A percentile compares a stretch with the other conserved stretches of the same genome.
phyloP scores from a whole-genome alignment of 1,140 invertebrate genomes.

The Chlorops oryzae region DNA sequence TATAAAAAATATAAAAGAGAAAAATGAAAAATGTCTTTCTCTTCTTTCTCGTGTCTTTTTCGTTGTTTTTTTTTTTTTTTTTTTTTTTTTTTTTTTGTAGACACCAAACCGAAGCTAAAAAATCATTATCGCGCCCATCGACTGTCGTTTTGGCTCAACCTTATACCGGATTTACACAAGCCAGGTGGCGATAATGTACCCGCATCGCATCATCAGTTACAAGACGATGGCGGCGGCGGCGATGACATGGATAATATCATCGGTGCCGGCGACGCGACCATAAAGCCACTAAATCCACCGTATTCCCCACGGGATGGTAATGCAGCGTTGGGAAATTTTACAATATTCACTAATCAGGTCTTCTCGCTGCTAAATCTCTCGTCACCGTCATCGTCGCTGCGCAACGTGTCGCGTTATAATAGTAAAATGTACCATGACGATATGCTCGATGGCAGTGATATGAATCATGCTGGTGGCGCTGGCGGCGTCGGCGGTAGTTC shows the following conservation, averaged over 20 bases:
- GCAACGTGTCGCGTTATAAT: conserved; percentile 31
- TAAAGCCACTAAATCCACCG: conserved; percentile 51
- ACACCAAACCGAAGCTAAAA: conserved; percentile 80
- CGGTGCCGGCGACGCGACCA: conserved; percentile 48
- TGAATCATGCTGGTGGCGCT: conserved; percentile 31
- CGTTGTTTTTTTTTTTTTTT: conserved; percentile 2
- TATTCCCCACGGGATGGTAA: conserved; percentile 47
- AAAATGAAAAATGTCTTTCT: not conserved
- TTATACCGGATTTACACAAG: conserved; percentile 92
- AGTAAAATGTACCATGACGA: conserved; percentile 36
- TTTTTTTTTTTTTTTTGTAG: conserved; percentile 49
- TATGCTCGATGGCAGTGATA: conserved; percentile 40
- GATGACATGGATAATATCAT: conserved; percentile 49
- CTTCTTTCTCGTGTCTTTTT: not conserved
- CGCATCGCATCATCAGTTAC: conserved; percentile 76
- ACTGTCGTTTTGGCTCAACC: conserved; percentile 92
- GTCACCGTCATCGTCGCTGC: conserved; percentile 38
- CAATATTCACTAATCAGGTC: conserved; percentile 44
- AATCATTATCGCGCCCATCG: conserved; percentile 91
- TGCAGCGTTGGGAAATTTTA: conserved; percentile 45
- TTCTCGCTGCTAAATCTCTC: conserved; percentile 45
- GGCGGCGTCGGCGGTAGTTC: conserved; percentile 48
- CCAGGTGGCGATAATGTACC: conserved; percentile 80
- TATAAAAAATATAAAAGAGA: not conserved
- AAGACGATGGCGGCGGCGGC: conserved; percentile 67